Conservation (phyloP, 2,113 vertebrate genomes). For the Poeciliopsis retropinna region DNA sequence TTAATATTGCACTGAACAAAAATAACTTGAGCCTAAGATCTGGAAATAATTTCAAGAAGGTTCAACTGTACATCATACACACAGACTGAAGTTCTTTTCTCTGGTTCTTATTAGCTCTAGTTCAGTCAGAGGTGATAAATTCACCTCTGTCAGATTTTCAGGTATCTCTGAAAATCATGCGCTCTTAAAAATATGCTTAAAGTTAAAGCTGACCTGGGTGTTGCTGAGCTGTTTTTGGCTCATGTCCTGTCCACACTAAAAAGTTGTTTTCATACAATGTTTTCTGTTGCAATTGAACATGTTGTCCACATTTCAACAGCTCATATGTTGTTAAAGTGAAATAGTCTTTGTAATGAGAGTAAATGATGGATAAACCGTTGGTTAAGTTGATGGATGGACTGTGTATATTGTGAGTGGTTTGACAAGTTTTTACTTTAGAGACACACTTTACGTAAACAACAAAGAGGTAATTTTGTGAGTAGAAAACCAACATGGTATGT, state of each 20-base stretch:
- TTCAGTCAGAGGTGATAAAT: not conserved
- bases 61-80: not conserved
- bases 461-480: too few relatives aligned
- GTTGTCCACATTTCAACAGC: not conserved
- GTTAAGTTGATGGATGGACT: not conserved
- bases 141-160: too few relatives aligned
- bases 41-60: too few relatives aligned
- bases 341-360: not conserved
- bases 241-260: not conserved
- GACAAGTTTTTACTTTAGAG: not conserved
- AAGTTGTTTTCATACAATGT: not conserved
- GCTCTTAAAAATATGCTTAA: not conserved
- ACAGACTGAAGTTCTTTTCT: not conserved
- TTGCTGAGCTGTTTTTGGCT: not conserved
- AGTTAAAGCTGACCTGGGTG: not conserved
- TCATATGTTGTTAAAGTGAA: not conserved
- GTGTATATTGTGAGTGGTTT: too few relatives aligned
- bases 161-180: too few relatives aligned
- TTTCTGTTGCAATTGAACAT: not conserved
- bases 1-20: not conserved
- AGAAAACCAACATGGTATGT: too few relatives aligned
- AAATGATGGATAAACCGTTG: not conserved
- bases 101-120: not conserved
- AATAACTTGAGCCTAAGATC: not conserved
- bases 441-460: too few relatives aligned